Evolutionary conservation across 2,888 invertebrate species (phyloP).

Genomic region (Leptinotarsa rubiginosa): DNA sequence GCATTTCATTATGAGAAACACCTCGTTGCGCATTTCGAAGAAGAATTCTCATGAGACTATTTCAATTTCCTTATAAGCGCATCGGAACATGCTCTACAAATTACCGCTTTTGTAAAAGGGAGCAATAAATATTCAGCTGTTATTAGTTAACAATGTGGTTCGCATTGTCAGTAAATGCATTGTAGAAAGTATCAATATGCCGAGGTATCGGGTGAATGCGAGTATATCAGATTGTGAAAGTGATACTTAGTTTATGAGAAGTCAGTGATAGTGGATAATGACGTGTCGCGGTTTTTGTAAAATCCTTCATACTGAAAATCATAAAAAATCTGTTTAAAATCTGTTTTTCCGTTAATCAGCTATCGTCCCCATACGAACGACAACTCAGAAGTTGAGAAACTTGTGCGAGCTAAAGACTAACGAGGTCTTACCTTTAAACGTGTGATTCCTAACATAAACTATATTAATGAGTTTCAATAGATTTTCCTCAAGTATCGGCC

Average conservation of each 20-base stretch:
- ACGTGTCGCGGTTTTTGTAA: too few relatives aligned
- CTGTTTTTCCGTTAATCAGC: too few relatives aligned
- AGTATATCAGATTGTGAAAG: not conserved
- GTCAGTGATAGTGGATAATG: not conserved
- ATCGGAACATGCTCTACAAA: slow-evolving; percentile 48
- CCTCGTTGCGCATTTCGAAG: slow-evolving; percentile 17
- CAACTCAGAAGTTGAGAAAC: too few relatives aligned
- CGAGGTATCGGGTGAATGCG: not conserved
- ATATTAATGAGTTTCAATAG: too few relatives aligned
- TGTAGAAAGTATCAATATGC: not conserved
- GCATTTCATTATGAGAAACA: slow-evolving; percentile 1
- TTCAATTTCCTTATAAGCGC: slow-evolving; percentile 48
- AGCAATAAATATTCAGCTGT: slow-evolving; percentile 38
- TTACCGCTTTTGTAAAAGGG: slow-evolving; percentile 43
- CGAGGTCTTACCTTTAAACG: too few relatives aligned
- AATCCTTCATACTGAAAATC: too few relatives aligned
- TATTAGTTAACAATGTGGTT: slow-evolving; percentile 21
- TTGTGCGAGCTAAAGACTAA: too few relatives aligned
- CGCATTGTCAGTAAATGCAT: not conserved
- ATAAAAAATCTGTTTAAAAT: too few relatives aligned
- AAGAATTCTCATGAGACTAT: slow-evolving; percentile 39
- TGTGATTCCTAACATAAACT: too few relatives aligned
- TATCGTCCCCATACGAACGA: too few relatives aligned
- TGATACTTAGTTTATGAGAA: not conserved
- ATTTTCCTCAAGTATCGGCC: too few relatives aligned